These are phyloP conservation scores for Platycheirus albimanus DNA, from an alignment of 2,888 invertebrate genomes.

Conservation along the genomic window DNA sequence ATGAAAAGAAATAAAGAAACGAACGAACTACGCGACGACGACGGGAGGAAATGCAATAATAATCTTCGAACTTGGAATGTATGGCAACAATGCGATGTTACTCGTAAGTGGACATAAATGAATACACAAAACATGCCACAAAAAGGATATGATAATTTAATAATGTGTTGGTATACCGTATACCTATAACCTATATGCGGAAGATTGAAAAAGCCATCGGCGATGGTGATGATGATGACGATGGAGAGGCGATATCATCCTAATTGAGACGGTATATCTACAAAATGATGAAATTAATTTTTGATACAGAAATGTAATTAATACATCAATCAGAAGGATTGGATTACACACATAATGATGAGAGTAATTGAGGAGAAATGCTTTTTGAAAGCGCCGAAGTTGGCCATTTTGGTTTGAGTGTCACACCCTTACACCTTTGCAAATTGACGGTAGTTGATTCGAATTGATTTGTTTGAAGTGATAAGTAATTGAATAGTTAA, in stretches of 20 bases:
- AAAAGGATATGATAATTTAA: constrained; percentile 57
- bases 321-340: constrained; percentile 6
- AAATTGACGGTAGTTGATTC: neutral
- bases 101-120: neutral
- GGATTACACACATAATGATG: neutral
- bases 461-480: too few species aligned
- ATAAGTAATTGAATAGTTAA: too few species aligned
- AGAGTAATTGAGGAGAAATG: neutral
- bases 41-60: constrained; percentile 45
- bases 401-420: neutral
- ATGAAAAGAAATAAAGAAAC: neutral
- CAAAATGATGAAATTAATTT: constrained; percentile 33
- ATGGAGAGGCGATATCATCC: constrained; percentile 31
- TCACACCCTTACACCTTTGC: too few species aligned
- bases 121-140: neutral
- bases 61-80: constrained; percentile 19
- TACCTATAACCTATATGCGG: too few species aligned
- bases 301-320: constrained; percentile 24
- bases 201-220: constrained; percentile 2
- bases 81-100: constrained; percentile 5
- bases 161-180: too few species aligned
- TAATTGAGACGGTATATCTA: constrained; percentile 2
- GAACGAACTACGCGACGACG: too few species aligned
- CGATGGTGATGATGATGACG: too few species aligned
- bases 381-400: neutral